Evolutionary conservation across 2,888 invertebrate species (phyloP), one percentile per base, ranked within the genome.

Genomic region (Agonopterix subpropinquella): DNA sequence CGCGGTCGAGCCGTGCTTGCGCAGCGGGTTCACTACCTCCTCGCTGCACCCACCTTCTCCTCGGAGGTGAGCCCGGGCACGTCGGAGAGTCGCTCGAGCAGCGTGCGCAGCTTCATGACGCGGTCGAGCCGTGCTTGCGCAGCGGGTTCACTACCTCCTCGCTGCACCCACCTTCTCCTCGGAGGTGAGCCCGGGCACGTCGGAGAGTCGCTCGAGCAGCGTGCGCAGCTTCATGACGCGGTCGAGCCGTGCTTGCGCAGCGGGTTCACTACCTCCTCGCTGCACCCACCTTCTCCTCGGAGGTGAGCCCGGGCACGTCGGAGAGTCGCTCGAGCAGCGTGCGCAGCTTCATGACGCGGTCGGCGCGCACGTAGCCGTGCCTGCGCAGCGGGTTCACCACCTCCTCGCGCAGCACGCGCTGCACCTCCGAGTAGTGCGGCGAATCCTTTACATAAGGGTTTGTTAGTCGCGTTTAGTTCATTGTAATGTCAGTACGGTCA

Each of bases 81-180:
- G 18, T 96, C 96, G 57, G 97, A 96, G 4, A 97, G 90, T 62
- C 94, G 92, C 73, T 98, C 97, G 48, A 99, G 89, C 50, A 98
- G 87, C 56, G 93, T 93, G 44, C 99, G 90, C 49, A 99, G 89
- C 75, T 96, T 95, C 97, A 98, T 96, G 41, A 99, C 97, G 64
- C 96, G 92, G 83, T 98, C 97, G n/a, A 99, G 60, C 95, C 91
- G 80, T 96, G 94, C 64, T 92, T 94, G 57, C 99, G 90, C 49
- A 99, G 88, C 9, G 98, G 98, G 89, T 98, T 98, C 9, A 99
- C 98, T 61, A 99, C 97, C 81, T 98, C 97, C 76, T 98, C 98
- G 43, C 97, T 3, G 15, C 15, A 15, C 15, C 15, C 3, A 15
- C 94, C 91, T 97, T 98, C 76, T 98, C 97, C 84, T 97, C 97